Evolutionary conservation across 2,888 invertebrate species (phyloP).

Genomic region (Cyclophora punctaria): DNA sequence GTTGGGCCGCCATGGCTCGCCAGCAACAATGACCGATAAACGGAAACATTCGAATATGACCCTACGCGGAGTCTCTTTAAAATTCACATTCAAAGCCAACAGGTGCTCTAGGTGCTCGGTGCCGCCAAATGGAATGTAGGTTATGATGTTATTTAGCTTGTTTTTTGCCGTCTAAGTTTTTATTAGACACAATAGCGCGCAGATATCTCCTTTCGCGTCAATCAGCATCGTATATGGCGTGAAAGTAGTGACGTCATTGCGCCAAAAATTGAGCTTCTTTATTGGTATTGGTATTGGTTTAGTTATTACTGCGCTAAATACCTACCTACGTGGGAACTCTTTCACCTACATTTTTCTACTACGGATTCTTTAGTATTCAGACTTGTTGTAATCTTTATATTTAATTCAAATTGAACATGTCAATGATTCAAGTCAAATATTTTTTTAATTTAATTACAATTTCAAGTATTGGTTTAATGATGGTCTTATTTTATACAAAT

Average conservation of each 20-base stretch:
- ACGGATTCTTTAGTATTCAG: background rate
- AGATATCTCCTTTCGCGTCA: conserved; percentile 69
- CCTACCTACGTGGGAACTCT: conserved; percentile 30
- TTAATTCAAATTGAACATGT: background rate
- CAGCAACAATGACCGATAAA: conserved; percentile 67
- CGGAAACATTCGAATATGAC: conserved; percentile 65
- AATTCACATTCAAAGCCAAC: conserved; percentile 61
- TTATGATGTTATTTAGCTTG: conserved; percentile 70
- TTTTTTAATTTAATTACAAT: background rate
- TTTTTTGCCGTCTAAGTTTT: conserved; percentile 66
- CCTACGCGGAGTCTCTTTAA: conserved; percentile 60
- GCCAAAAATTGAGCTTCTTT: conserved; percentile 43
- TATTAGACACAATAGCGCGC: conserved; percentile 45
- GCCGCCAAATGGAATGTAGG: conserved; percentile 67
- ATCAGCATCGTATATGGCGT: conserved; percentile 66
- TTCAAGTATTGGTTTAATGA: no score
- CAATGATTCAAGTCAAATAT: background rate
- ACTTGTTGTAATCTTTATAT: background rate
- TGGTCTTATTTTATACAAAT: no score
- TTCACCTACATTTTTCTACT: conserved; percentile 20
- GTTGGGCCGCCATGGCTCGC: conserved; percentile 39
- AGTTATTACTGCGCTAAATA: conserved; percentile 36
- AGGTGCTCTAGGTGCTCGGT: conserved; percentile 41
- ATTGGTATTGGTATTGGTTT: background rate
- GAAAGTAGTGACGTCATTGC: conserved; percentile 67